Base-by-base conservation (phyloP, 2,888 invertebrate genomes). In the Neria commutata region DNA sequence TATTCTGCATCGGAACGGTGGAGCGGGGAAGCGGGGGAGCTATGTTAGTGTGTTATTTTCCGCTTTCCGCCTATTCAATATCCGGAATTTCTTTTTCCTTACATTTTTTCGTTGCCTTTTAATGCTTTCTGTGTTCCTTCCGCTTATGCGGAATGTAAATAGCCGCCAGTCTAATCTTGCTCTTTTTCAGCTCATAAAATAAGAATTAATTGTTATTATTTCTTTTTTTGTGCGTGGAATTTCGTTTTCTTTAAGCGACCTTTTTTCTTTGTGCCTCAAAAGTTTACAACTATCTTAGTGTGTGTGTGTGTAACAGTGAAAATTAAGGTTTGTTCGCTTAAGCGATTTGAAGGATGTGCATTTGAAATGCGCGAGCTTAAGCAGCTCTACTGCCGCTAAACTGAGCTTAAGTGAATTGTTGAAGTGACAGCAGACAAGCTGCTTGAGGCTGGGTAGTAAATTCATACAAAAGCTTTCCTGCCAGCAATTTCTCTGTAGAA, bases 161-260 rank as follows among this genome's bases (percentile, higher is more conserved):
- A 37, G 37, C 37, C n/a, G n/a, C 8, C 8, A 37, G 37, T 53
- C 52, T 58, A 58, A 58, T 58, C 57, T 58, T 10, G 52, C 14
- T 52, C 47, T 48, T 58, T 58, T 58, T 24, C 57, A 58, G 57
- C 53, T 58, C 53, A 58, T 58, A 48, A 58, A 58, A 58, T 58
- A 58, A 58, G 48, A 58, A 58, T 50, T 53, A 57, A 57, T 57
- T 57, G 56, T 57, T 57, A 57, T 57, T 57, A 57, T 52, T 57
- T 51, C 24, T 37, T 58, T 58, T 53, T 25, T 53, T 48, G 45
- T 58, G 17, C 45, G 17, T 40, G 29, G 37, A 4, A 14, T 21
- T 4, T 42, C 21, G 17, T 4, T 19, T 19, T 19, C 21, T 19
- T 42, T 42, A 29, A 29, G 29, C 11, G 6, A 8, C 29, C 11